A percentile compares a stretch with the other conserved stretches of the same genome.
Conservation (phyloP, 2,113 vertebrate species). For the Erinaceus europaeus region DNA sequence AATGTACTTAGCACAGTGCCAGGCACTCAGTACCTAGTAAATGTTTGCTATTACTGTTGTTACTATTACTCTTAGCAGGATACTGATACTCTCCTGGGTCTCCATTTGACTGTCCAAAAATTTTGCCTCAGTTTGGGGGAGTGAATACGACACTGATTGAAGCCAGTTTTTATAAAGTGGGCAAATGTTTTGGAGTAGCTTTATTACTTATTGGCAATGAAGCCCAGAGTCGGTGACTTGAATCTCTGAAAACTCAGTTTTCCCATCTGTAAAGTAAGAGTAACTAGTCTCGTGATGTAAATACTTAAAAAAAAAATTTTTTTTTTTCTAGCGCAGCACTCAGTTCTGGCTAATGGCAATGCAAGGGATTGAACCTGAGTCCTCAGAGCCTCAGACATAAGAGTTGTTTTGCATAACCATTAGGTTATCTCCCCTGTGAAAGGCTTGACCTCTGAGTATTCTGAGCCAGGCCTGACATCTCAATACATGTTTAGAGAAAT, state of each 20-base stretch:
- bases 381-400: too few species aligned
- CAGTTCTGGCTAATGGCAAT: neutral
- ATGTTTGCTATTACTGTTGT: conserved; percentile 22
- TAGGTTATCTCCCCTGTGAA: too few species aligned
- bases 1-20: neutral
- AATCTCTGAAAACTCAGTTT: conserved; percentile 41
- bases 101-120: neutral
- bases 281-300: neutral
- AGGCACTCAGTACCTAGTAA: conserved; percentile 28
- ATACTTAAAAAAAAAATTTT: neutral
- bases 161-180: conserved; percentile 14
- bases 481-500: neutral
- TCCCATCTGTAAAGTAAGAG: conserved; percentile 1
- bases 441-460: neutral
- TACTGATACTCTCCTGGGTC: neutral
- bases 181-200: neutral
- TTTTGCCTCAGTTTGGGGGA: neutral
- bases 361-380: too few species aligned
- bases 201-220: neutral
- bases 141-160: neutral
- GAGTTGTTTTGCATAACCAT: too few species aligned
- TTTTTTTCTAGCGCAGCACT: too few species aligned
- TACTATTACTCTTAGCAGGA: conserved; percentile 18
- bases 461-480: neutral
- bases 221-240: neutral